Evolutionary conservation across 1,140 invertebrate species (phyloP), one percentile per base, ranked within the genome.

Genomic region (Heliconius nattereri): DNA sequence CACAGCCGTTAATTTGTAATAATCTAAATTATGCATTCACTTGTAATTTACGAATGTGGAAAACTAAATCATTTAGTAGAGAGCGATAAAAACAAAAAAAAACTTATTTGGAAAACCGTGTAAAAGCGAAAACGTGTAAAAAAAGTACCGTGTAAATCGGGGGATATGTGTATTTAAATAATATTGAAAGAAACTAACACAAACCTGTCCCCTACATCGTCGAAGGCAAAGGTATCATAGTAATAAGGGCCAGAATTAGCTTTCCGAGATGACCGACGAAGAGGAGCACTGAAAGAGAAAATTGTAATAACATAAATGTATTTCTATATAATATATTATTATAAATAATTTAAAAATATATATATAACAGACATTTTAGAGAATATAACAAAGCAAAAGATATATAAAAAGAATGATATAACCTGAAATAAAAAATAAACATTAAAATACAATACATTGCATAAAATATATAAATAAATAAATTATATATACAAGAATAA

Each of bases 191-290:
- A n/a, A 49, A 75, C 37, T n/a, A 80, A 70, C 49, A 66, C 19
- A 70, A 78, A 81, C 80, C 80, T 78, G 35, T 81, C 80, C 9
- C 76, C 76, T 5, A 29, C 66, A 45, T 78, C 80, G 6, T 81
- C 80, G n/a, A 71, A 78, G 20, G 45, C 60, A 66, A 57, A 73
- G 45, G 49, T n/a, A 72, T 81, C 76, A 40, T 81, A 81, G 49
- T 81, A 78, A 70, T 81, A 81, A 11, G 75, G n/a, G 11, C 80
- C 80, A 32, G 73, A 71, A 40, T 81, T 81, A 13, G 76, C 80
- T 75, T 78, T 81, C 8, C 80, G 80, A 7, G 80, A 81, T 5
- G 80, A 81, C 35, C 80, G 80, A 71, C 80, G 80, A 16, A 81
- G 76, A 2, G 80, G 80, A 57, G 80, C 76, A 49, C 80, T 81